Evolutionary conservation across 1,140 invertebrate species (phyloP).

Genomic region (Drosophila neocordata): DNA sequence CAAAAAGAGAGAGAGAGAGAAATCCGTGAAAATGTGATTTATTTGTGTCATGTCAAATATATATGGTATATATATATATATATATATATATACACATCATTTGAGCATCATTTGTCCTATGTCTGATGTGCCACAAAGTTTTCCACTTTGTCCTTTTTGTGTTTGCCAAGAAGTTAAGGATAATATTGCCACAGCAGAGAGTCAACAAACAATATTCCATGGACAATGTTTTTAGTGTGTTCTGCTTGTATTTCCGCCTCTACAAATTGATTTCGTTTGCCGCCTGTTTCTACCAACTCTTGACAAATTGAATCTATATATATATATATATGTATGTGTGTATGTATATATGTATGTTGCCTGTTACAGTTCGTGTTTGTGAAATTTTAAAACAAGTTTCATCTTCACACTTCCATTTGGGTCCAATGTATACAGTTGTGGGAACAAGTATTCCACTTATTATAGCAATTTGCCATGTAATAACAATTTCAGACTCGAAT

Average conservation of each 20-base stretch:
- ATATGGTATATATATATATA: no score
- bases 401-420: not conserved
- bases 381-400: slow-evolving; percentile 4
- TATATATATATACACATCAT: slow-evolving; percentile 2
- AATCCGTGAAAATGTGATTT: slow-evolving; percentile 9
- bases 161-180: slow-evolving; percentile 1
- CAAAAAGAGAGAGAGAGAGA: not conserved
- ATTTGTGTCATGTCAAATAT: slow-evolving; percentile 8
- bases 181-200: slow-evolving; percentile 1
- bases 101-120: slow-evolving; percentile 7
- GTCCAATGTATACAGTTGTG: not conserved
- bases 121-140: not conserved
- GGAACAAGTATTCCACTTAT: not conserved
- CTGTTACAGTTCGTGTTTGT: not conserved
- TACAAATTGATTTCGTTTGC: slow-evolving; percentile 5
- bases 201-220: not conserved
- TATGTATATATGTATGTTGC: no score
- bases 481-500: not conserved
- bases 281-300: not conserved
- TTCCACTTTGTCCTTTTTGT: not conserved
- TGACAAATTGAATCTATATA: slow-evolving; percentile 12
- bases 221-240: not conserved
- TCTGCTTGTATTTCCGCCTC: slow-evolving; percentile 1
- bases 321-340: no score
- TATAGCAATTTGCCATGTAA: not conserved